Conservation (phyloP, 2,797 vertebrate genomes). For the Halcyon chelicuti region DNA sequence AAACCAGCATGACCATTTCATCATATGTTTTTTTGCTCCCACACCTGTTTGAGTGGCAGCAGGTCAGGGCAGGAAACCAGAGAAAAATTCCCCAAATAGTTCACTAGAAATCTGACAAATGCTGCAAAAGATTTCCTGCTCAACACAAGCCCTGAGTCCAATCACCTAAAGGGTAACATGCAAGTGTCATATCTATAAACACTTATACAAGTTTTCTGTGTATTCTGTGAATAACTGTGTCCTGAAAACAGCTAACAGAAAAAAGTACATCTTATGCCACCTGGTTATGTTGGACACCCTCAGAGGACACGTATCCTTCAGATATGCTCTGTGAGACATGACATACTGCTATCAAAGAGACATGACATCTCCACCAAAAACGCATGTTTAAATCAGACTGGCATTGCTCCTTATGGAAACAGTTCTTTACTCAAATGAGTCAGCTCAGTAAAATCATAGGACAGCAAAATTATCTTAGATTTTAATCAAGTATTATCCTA, state of each 20-base stretch:
- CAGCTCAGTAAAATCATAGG: background rate
- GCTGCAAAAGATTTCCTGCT: background rate
- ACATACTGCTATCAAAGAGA: background rate
- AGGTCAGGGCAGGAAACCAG: background rate
- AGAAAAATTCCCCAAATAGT: background rate
- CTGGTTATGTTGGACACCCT: background rate
- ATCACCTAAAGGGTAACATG: background rate
- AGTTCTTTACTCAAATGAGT: background rate
- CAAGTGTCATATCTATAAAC: background rate
- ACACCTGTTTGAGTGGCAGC: background rate
- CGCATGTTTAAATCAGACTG: rapidly evolving
- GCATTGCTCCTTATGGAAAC: too few relatives aligned
- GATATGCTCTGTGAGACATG: background rate
- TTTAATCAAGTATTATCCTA: background rate
- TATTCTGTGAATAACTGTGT: background rate
- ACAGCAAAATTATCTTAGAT: background rate
- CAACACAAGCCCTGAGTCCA: background rate
- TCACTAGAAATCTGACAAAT: background rate
- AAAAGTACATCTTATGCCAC: background rate
- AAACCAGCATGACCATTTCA: background rate
- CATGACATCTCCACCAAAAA: background rate
- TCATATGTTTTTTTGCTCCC: background rate
- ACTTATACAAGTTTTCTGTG: background rate
- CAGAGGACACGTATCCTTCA: rapidly evolving
- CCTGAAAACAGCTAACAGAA: background rate